Evolutionary conservation across 1,140 invertebrate species (phyloP), one percentile per base, ranked within the genome.

Genomic region (Eumeta japonica): DNA sequence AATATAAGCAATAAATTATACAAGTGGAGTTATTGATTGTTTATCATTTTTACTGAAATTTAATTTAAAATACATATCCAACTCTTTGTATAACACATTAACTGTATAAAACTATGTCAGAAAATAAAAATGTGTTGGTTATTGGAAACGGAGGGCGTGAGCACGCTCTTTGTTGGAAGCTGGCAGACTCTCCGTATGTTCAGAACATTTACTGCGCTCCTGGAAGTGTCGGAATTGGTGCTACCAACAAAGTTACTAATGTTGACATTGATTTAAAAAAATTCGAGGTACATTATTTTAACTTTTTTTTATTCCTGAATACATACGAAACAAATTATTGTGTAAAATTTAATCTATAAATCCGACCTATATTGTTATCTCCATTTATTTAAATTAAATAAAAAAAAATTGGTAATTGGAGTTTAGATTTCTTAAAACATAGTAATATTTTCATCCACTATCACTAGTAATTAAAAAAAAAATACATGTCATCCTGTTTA

Each of bases 121-220:
- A 58, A 48, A 40, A 40, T 20, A 60, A 62, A 30, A 81, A 81
- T 51, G 81, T 97, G 37, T 73, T 97, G 32, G 82, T 98, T 4
- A 83, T 98, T 57, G 96, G 96, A 10, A 80, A 84, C 63, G 95
- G 96, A 20, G 95, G 93, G n/a, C 80, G 96, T 46, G 96, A 98
- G 76, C 93, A 98, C 79, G 92, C 92, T 9, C 80, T 97, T 47
- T 85, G 83, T 48, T 97, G 92, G 92, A 96, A 96, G 74, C 62
- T 98, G 4, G 73, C 89, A 1, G 84, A 94, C 62, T 95, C 92
- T 28, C 52, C 77, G 7, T 58, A 81, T 43, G 81, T 97, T 4
- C 62, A 82, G 17, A 75, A 81, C 30, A 82, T 98, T 35, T 93
- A 79, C 68, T 88, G 89, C 30, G 78, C 88, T 13, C 94, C 94